phyloP scores from a whole-genome alignment of 2,888 invertebrate genomes.

The Volucella inflata region DNA sequence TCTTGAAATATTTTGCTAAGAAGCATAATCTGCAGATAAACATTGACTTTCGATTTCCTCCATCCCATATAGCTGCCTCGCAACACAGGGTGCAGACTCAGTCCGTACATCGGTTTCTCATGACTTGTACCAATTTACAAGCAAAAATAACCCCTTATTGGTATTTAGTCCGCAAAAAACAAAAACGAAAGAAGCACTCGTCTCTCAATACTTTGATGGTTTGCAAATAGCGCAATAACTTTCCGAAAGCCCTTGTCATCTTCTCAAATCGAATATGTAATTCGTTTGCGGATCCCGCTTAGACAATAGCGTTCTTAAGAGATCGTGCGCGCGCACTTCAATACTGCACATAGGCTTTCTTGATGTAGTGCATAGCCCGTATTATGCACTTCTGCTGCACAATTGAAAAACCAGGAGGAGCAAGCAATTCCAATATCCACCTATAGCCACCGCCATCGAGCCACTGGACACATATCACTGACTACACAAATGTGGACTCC shows the following conservation, averaged over 20 bases:
- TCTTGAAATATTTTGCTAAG: no score
- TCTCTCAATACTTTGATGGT: constrained; percentile 43
- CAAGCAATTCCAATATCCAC: constrained; percentile 70
- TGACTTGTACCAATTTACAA: no score
- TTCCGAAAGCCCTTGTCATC: constrained; percentile 61
- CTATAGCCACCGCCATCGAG: constrained; percentile 43
- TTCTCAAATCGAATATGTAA: constrained; percentile 67
- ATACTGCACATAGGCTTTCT: constrained; percentile 54
- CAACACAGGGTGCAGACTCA: no score
- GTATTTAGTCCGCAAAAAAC: not conserved
- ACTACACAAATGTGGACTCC: not conserved
- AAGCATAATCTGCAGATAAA: no score
- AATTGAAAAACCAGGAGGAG: constrained; percentile 70
- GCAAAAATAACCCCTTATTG: no score
- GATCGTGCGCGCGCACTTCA: constrained; percentile 70
- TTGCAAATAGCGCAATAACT: constrained; percentile 70
- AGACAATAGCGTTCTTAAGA: constrained; percentile 51
- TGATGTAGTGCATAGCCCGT: constrained; percentile 55
- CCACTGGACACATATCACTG: constrained; percentile 63
- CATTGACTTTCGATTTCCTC: no score
- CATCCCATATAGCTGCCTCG: no score
- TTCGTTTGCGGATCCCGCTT: constrained; percentile 41
- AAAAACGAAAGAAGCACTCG: not conserved
- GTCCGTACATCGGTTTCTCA: no score
- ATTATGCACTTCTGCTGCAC: constrained; percentile 52